Evolutionary conservation across 2,797 vertebrate genomes (phyloP).

Genomic region (Cossypha caffra): DNA sequence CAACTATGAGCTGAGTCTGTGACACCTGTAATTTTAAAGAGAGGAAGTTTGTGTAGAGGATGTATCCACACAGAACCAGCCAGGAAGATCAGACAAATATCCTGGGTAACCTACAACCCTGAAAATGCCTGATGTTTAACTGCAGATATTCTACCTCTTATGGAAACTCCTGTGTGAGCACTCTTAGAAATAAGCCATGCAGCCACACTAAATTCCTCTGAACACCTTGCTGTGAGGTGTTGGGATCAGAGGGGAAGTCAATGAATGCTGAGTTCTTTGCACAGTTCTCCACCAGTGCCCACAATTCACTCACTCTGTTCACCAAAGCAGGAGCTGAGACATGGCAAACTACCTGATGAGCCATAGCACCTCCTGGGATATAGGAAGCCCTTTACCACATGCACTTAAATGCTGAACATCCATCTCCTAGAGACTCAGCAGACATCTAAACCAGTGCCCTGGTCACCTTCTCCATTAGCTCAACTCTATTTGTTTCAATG

Average conservation of each 20-base stretch:
- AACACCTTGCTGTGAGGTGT: not conserved
- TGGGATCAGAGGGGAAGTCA: not conserved
- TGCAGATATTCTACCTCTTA: not conserved
- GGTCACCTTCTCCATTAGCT: not conserved
- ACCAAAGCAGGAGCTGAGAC: not conserved
- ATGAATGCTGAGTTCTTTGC: constrained; percentile 7
- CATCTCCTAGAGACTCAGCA: not conserved
- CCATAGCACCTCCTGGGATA: not conserved
- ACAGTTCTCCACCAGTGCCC: not conserved
- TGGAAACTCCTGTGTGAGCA: not conserved
- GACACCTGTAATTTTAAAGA: not conserved
- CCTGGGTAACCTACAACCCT: not conserved
- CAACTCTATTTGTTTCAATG: not conserved
- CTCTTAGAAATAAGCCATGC: not conserved
- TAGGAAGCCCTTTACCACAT: not conserved
- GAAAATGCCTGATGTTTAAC: not conserved
- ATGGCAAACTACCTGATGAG: not conserved
- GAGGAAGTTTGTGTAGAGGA: not conserved
- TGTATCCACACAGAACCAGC: not conserved
- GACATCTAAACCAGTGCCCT: not conserved
- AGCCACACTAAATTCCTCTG: not conserved
- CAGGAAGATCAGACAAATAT: not conserved
- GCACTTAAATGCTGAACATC: not conserved
- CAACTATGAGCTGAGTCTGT: not conserved
- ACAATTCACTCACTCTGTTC: not conserved